Base-by-base conservation (phyloP, 2,113 vertebrate genomes). In the Phyllopteryx taeniolatus region DNA sequence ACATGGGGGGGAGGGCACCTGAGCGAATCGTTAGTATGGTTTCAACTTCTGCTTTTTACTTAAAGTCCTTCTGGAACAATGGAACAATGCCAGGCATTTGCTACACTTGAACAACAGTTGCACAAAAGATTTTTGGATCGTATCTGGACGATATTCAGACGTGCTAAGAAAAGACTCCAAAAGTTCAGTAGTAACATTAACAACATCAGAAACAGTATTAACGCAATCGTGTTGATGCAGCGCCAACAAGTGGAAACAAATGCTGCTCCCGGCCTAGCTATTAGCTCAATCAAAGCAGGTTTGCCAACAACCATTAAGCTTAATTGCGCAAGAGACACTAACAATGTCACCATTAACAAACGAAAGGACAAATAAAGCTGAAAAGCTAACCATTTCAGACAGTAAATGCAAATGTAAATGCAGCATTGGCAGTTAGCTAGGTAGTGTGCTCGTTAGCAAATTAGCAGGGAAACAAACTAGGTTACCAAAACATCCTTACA, bases 11-110 rank as follows among this genome's bases (percentile, higher is more conserved):
- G 46, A 39, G 35, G 27, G 27, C 1, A 68, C 70, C 73, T 22
- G 27, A 13, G 9, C 43, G 72, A 71, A 69, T 74, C 65, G 47
- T 73, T 39, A 53, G 22, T 66, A 59, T 35, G 66, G 27, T 67
- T 74, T 73, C 31, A 70, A 77, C 39, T 19, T 70, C 53, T 65
- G 51, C 70, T 78, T 46, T 51, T 71, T 70, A 60, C 63, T 66
- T 47, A 47, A 66, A 59, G 31, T 72, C 64, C 68, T 61, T 65
- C 11, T 72, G 59, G 19, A 73, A 39, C 59, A 35, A 59, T 75
- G 69, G 65, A 60, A 68, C n/a, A 0, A n/a, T 0, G 56, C 53
- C 33, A 56, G 75, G 53, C 59, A 60, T 31, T 67, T 60, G 71
- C 59, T 61, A 35, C 31, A 35, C 31, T 61, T 17, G 72, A 56